phyloP scores from a whole-genome alignment of 1,140 invertebrate species.

The Sarcophaga peregrina region DNA sequence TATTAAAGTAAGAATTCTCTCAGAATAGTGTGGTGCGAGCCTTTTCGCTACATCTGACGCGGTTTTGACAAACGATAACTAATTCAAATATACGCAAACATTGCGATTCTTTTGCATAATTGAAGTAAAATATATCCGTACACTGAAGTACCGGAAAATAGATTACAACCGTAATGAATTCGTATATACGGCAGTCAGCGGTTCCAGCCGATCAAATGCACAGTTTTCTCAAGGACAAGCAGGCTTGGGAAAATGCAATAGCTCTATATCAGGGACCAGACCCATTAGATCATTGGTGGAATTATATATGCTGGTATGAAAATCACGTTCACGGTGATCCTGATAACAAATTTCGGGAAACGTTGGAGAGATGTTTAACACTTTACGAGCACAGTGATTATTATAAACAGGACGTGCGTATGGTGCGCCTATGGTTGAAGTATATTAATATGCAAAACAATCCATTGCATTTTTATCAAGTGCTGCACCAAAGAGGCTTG shows the following conservation, averaged over 20 bases:
- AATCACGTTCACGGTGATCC: conserved; percentile 88
- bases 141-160: neutral
- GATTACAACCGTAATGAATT: conserved; percentile 39
- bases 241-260: conserved; percentile 83
- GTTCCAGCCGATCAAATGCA: conserved; percentile 57
- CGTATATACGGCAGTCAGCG: conserved; percentile 43
- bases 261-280: conserved; percentile 85
- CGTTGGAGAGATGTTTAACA: conserved; percentile 83
- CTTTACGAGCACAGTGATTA: conserved; percentile 82
- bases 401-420: conserved; percentile 86
- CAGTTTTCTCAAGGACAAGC: conserved; percentile 62
- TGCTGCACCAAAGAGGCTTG: conserved; percentile 78
- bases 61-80: neutral
- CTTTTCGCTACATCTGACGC: conserved; percentile 6
- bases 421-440: conserved; percentile 89
- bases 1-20: neutral
- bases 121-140: neutral
- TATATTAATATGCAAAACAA: conserved; percentile 84
- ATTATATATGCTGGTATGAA: conserved; percentile 91
- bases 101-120: conserved; percentile 4
- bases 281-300: conserved; percentile 87
- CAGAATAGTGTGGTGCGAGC: neutral
- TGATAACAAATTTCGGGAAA: conserved; percentile 78
- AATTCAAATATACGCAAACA: neutral
- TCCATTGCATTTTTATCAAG: conserved; percentile 81